phyloP scores from a whole-genome alignment of 2,113 vertebrate genomes.

The Lepisosteus osseus region DNA sequence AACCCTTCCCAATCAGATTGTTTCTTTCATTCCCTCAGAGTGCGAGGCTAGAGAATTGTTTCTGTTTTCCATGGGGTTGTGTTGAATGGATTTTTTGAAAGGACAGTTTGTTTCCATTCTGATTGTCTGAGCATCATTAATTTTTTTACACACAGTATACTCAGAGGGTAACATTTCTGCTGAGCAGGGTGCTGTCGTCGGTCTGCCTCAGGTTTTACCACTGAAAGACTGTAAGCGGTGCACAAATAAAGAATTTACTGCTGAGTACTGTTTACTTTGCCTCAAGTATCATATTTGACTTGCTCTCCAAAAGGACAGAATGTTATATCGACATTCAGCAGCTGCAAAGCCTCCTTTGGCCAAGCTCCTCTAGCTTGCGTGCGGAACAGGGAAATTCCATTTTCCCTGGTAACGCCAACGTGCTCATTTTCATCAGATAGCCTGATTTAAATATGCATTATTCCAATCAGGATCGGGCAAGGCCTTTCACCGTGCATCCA shows the following conservation, averaged over 20 bases:
- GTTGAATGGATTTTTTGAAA: no score
- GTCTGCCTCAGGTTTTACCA: no score
- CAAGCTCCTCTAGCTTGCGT: conserved; percentile 45
- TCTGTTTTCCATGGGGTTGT: no score
- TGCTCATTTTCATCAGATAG: conserved; percentile 67
- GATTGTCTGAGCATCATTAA: no score
- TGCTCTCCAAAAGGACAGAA: conserved; percentile 41
- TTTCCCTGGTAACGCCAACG: conserved; percentile 55
- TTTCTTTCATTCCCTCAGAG: no score
- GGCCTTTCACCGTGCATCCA: not conserved
- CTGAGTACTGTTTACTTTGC: conserved; percentile 45
- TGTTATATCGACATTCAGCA: conserved; percentile 51
- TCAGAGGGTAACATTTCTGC: no score
- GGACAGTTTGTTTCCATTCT: no score
- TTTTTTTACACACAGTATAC: no score
- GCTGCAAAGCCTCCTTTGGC: conserved; percentile 42
- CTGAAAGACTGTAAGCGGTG: conserved; percentile 26
- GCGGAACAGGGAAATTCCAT: conserved; percentile 53
- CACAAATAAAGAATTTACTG: conserved; percentile 31
- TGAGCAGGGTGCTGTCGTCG: no score
- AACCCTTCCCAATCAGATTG: no score
- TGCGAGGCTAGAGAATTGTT: no score
- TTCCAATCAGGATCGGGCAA: conserved; percentile 19
- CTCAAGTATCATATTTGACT: conserved; percentile 52
- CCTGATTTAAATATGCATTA: conserved; percentile 58